A percentile compares a stretch with the other conserved stretches of the same genome.
Conservation (phyloP, 2,888 invertebrate genomes). For the Eretmocerus hayati region DNA sequence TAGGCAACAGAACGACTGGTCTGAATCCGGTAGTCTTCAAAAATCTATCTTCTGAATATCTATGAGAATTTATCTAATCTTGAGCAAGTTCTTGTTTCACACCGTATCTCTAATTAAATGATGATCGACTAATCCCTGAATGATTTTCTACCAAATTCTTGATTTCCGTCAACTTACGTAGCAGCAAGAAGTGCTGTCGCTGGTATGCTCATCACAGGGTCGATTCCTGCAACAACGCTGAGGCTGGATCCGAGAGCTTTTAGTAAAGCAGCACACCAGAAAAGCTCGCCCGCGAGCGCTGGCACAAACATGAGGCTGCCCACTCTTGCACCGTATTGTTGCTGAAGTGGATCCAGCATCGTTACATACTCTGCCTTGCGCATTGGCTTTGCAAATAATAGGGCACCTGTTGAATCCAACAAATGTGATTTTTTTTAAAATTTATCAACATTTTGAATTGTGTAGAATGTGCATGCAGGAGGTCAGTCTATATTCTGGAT, state of each 20-base stretch:
- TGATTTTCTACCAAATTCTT: too few species aligned
- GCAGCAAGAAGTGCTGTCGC: conserved; percentile 38
- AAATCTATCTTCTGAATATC: too few species aligned
- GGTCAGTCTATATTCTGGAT: too few species aligned
- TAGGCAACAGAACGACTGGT: too few species aligned
- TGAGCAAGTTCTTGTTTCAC: too few species aligned
- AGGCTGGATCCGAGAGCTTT: conserved; percentile 55
- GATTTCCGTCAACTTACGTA: conserved; percentile 36
- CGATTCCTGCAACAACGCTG: conserved; percentile 38
- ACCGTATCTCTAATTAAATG: too few species aligned
- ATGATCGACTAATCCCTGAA: too few species aligned
- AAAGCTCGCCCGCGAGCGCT: conserved; percentile 63
- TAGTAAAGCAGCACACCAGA: conserved; percentile 64
- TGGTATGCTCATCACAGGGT: conserved; percentile 38
- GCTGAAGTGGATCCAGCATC: conserved; percentile 67
- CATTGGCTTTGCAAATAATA: conserved; percentile 65
- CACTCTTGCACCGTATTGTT: conserved; percentile 60
- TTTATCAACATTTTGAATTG: too few species aligned
- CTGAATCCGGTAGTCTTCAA: too few species aligned
- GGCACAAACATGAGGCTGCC: conserved; percentile 62
- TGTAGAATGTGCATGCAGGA: too few species aligned
- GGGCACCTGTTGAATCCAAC: conserved; percentile 54
- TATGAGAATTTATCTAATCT: too few species aligned
- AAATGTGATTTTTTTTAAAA: too few species aligned
- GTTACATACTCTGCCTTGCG: conserved; percentile 62